These are phyloP conservation scores for Pelvicachromis taeniatus DNA, from an alignment of 2,113 vertebrate genomes.

Conservation along the genomic window DNA sequence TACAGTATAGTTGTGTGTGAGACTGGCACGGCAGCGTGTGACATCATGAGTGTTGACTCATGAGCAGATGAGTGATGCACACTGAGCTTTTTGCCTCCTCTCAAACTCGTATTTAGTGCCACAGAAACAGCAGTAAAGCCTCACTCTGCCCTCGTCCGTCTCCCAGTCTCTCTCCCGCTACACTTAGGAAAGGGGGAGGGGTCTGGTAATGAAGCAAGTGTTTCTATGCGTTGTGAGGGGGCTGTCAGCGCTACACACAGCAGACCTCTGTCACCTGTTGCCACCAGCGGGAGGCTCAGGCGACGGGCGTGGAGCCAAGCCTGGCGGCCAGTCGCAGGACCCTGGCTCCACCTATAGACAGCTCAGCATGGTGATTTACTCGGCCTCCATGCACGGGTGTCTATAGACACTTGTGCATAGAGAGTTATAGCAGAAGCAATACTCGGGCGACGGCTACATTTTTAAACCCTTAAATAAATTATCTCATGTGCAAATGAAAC, in stretches of 20 bases:
- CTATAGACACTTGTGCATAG: not conserved
- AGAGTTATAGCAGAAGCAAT: not conserved
- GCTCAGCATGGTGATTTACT: conserved; percentile 39
- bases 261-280: conserved; percentile 75
- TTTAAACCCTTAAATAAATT: not conserved
- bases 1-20: conserved; percentile 66
- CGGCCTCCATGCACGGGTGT: conserved; percentile 16
- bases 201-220: conserved; percentile 67
- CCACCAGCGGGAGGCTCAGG: conserved; percentile 53
- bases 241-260: conserved; percentile 61
- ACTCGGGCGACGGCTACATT: not conserved
- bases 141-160: conserved; percentile 38
- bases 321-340: conserved; percentile 27
- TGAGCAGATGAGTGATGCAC: conserved; percentile 76
- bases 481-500: not conserved
- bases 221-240: conserved; percentile 41
- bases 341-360: conserved; percentile 53
- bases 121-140: conserved; percentile 54
- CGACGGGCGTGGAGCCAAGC: conserved; percentile 50
- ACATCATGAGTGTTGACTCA: conserved; percentile 78
- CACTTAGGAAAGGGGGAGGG: not conserved
- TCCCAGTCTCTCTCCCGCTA: not conserved
- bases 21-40: conserved; percentile 64
- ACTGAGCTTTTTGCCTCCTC: conserved; percentile 55
- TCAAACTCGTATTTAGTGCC: conserved; percentile 35